Evolutionary conservation across 35 echinoderm and acorn worm genomes (phyloP), one percentile per base, ranked within the genome.

Genomic region (Acanthaster planci): DNA sequence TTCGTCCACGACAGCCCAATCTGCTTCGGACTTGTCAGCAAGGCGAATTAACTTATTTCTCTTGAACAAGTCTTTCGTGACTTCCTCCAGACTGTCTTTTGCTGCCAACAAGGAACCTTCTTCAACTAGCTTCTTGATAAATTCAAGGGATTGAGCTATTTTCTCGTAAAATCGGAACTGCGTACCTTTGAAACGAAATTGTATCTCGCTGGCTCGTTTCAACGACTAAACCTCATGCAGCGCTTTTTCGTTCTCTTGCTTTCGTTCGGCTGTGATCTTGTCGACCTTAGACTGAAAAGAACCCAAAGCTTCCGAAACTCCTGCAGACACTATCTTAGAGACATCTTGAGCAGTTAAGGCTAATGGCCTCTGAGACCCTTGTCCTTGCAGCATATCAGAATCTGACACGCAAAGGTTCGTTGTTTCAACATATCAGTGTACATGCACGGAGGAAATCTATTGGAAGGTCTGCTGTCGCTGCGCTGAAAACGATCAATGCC

Each of bases 11-110:
- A 34, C 67, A 9, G 36, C 23, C 67, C 67, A 75, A n/a, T 34
- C n/a, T 9, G 67, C 76, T 8, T 77, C 30, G 14, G 76, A 77
- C 27, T 77, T 77, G 34, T 77, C 34, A n/a, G 76, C 76, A 14
- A 77, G n/a, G 5, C 76, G 5, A 77, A 77, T 77, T 7, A 35
- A 21, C 30, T 77, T 77, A 21, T 77, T 77, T 2, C 76, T 5
- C n/a, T 77, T 77, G 54, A n/a, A n/a, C n/a, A n/a, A n/a, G n/a
- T n/a, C n/a, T n/a, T n/a, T n/a, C n/a, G n/a, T n/a, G n/a, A n/a
- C n/a, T n/a, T n/a, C n/a, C n/a, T n/a, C n/a, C n/a, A n/a, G n/a
- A n/a, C n/a, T n/a, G n/a, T n/a, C n/a, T n/a, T n/a, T n/a, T n/a
- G n/a, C n/a, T n/a, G n/a, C n/a, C n/a, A n/a, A n/a, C n/a, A n/a